Evolutionary conservation across 2,113 vertebrate genomes (phyloP), one percentile per base, ranked within the genome.

Genomic region (Tupaia chinensis): DNA sequence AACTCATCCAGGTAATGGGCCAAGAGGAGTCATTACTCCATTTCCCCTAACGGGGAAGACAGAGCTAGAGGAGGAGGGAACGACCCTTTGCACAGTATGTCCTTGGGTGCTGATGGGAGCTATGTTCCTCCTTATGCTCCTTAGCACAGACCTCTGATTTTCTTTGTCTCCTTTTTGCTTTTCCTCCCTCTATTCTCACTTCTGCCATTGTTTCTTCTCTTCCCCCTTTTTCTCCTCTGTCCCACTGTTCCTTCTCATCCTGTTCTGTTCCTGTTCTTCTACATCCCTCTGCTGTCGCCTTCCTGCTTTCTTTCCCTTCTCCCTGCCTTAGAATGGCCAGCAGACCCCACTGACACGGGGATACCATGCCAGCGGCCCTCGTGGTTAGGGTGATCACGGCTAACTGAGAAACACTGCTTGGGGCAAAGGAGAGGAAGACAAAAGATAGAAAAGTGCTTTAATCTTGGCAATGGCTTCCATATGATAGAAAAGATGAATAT

Each of bases 1-100:
- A 99, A 89, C 98, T 99, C 94, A 99, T 99, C 89, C 99, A 99
- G 99, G 99, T 99, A 98, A 98, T 74, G 72, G 60, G 91, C 20
- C 54, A 54, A 58, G 74, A 76, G 89, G 58, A 65, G 20, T 5
- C 68, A 69, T 34, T 53, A 29, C 92, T 92, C 69, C 15, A 0
- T 93, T 72, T 84, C 87, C 94, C 95, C 44, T 0, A 0, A 1
- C 3, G 63, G 58, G 77, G 32, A 22, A 27, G 95, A 54, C 76
- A 56, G 85, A 84, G 63, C 4, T 25, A 78, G 44, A 25, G 12
- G 3, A 60, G 9, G 63, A n/a, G 63, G 65, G 56, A 58, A 19
- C 22, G 12, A 1, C 23, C 14, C 5, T 0, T 3, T 63, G 56
- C 4, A 1, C 82, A 34, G 0, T 3, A 65, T 12, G 13, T 61